These are phyloP conservation scores for Grammomys dolichurus DNA, from an alignment of 2,113 vertebrate species.

Conservation along the genomic window DNA sequence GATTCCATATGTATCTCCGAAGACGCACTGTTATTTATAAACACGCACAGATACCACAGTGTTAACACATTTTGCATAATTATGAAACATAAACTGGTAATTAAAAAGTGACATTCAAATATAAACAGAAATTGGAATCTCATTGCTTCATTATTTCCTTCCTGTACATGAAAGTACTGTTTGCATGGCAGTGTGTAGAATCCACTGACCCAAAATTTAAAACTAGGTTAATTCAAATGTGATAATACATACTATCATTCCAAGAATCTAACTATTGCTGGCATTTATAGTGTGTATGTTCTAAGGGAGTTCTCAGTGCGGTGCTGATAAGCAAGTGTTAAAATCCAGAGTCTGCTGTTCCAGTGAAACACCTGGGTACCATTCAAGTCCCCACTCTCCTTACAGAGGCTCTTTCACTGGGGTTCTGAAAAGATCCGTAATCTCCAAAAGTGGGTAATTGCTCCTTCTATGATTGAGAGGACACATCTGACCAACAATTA, in stretches of 20 bases:
- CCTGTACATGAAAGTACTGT: not conserved
- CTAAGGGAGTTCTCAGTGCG: constrained; percentile 50
- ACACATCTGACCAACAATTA: not conserved
- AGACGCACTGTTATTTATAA: not conserved
- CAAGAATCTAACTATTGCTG: not conserved
- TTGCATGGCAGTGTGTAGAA: not conserved
- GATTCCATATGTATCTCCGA: not conserved
- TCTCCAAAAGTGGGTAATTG: not conserved
- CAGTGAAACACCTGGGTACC: not conserved
- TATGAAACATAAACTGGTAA: constrained; percentile 41
- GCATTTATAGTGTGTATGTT: not conserved
- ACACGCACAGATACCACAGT: not conserved
- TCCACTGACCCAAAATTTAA: not conserved
- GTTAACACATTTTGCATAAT: not conserved
- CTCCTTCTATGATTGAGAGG: not conserved
- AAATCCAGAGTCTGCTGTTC: not conserved
- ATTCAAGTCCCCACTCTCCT: not conserved
- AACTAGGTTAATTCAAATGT: constrained; percentile 19
- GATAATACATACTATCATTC: not conserved
- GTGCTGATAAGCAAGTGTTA: not conserved
- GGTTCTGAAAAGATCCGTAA: not conserved
- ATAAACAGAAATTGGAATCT: not conserved
- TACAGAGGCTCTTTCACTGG: not conserved
- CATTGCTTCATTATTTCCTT: constrained; percentile 30
- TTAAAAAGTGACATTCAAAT: constrained; percentile 49